Base-by-base conservation (phyloP, 1,140 invertebrate species). In the Cyphomyrmex costatus region DNA sequence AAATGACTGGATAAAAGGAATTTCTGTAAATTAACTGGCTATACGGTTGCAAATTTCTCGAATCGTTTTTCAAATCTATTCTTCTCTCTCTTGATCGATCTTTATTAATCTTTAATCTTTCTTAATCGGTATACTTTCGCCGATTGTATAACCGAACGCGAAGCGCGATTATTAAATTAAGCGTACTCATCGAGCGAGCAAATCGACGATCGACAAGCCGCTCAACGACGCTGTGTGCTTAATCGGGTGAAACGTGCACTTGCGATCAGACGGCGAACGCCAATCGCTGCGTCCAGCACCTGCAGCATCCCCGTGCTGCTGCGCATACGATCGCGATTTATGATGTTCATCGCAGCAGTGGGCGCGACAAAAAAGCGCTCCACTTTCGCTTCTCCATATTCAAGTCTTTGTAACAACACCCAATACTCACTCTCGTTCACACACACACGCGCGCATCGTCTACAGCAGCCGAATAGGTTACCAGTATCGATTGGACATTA, bases 181-280 rank as follows among this genome's bases (percentile, higher is more conserved):
- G 24, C 16, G 21, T 24, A 71, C 21, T 56, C 21, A n/a, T 58
- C 24, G 56, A 58, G 51, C 16, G 79, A 36, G 60, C 53, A 49
- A 49, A 73, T 73, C 14, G 66, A 82, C 65, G 19, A 56, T 66
- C 65, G 63, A n/a, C 77, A 30, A 82, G 24, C 51, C 27, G 36
- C 46, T 73, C 19, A 61, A 49, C 53, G 53, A 74, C 27, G 27
- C 36, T 24, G 24, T 36, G 33, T 74, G 79, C 53, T 83, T 85
- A 77, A 89, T 89, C 88, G 58, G 60, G 84, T 53, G 88, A 89
- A 49, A 78, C 42, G 84, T 60, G 86, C 86, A 63, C 86, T 85
- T 89, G 83, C 70, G 87, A 84, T 89, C 65, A 73, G 19, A 77
- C 73, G 68, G 56, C 21, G 56, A 46, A n/a, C 46, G 36, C n/a